Base-by-base conservation (phyloP, 2,888 invertebrate species). In the Metopia argyrocephala region DNA sequence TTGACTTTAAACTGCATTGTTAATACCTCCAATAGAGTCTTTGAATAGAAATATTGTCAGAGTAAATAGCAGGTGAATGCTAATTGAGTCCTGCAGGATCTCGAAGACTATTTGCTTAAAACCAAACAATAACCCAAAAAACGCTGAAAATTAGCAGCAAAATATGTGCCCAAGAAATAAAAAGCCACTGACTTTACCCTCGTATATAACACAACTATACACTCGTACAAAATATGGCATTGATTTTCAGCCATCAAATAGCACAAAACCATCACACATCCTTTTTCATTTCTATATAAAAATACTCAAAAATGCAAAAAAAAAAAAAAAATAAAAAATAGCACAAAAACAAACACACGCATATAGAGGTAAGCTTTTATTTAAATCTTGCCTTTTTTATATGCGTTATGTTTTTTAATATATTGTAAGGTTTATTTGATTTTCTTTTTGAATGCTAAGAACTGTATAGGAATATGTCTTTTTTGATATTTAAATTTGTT, bases 381-480 rank as follows among this genome's bases (percentile, higher is more conserved):
- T 79, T 79, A 75, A 79, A 76, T 79, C 79, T 75, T 70, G 64
- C 70, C 66, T 64, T 65, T 52, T 76, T 76, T 70, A 52, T 70
- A 70, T 71, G 78, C 71, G 71, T 78, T 71, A 78, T 78, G 78
- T 15, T 71, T 38, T 59, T 65, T 71, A 71, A 61, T 78, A 78
- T 59, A 71, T 38, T 59, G 50, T 65, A 66, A 75, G 59, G 59
- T 59, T 75, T 59, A 52, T 75, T 75, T 59, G 59, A 68, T 66
- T 75, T 75, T 68, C 28, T 64, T 52, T 64, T 68, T 75, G n/a
- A 12, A 1, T 20, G 23, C 28, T 27, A 31, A n/a, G 25, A 52
- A 59, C 48, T 66, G 7, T 38, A 9, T 38, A 9, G 23, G 20
- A 46, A 48, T 15, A 18, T 5, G 1, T 31, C 31, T 31, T 48